Conservation (phyloP, 2,113 vertebrate genomes). For the Caranx melampygus region DNA sequence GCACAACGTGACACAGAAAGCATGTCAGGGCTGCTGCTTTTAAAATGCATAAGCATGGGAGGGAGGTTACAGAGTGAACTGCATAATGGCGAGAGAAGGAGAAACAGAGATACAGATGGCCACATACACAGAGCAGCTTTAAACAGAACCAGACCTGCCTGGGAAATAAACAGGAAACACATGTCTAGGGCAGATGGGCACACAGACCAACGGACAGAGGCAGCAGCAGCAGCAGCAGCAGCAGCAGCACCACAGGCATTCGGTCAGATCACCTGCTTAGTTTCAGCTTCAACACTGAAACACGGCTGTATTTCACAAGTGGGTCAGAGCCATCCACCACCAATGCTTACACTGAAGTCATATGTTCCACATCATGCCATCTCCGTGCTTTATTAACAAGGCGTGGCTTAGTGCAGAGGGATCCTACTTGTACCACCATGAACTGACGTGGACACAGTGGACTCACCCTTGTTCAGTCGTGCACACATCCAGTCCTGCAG, state of each 20-base stretch:
- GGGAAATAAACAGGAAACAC: conserved; percentile 65
- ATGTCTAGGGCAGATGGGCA: conserved; percentile 51
- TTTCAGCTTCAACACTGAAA: conserved; percentile 9
- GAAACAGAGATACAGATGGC: conserved; percentile 16
- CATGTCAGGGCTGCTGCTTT: no score
- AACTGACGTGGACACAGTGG: background rate
- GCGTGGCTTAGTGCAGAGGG: background rate
- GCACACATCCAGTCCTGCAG: background rate
- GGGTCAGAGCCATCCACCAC: background rate
- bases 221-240: conserved; percentile 1
- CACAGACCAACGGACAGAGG: conserved; percentile 37
- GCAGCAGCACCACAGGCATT: background rate
- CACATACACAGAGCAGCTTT: conserved; percentile 17
- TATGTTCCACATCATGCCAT: background rate
- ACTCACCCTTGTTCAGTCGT: background rate
- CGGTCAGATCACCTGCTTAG: conserved; percentile 29
- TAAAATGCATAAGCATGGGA: background rate
- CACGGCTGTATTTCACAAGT: background rate
- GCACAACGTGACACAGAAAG: no score
- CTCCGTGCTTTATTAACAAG: conserved; percentile 10
- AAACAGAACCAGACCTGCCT: conserved; percentile 61
- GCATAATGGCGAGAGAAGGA: conserved; percentile 2
- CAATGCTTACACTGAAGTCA: background rate
- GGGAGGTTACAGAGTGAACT: conserved; percentile 17
- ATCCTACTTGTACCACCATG: background rate